Conservation (phyloP, 2,113 vertebrate species). For the Chascanopsetta lugubris region DNA sequence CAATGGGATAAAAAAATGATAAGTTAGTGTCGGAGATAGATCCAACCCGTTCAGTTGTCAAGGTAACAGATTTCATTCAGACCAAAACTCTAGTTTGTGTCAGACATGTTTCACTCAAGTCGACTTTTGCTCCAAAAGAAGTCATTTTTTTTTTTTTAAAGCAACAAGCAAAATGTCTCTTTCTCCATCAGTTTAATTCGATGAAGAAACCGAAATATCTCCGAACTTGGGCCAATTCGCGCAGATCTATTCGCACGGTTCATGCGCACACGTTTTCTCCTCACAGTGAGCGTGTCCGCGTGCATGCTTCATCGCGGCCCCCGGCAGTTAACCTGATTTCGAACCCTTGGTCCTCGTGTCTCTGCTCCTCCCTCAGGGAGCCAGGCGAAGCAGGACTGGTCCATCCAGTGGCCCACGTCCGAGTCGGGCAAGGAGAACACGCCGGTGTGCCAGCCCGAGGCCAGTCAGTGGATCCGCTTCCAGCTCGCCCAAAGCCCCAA, state of each 20-base stretch:
- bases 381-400: constrained; percentile 95
- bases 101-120: too few species aligned
- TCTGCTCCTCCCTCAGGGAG: constrained; percentile 77
- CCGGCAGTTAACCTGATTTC: background rate
- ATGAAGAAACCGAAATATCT: too few species aligned
- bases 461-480: constrained; percentile 87
- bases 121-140: too few species aligned
- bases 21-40: too few species aligned
- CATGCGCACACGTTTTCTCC: background rate
- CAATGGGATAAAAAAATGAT: too few species aligned
- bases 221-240: background rate
- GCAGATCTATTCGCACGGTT: background rate
- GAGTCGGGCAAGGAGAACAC: constrained; percentile 93
- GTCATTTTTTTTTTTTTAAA: too few species aligned
- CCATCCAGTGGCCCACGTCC: constrained; percentile 93
- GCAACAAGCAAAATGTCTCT: too few species aligned
- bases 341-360: background rate
- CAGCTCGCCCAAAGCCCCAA: constrained; percentile 92
- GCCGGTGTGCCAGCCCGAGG: constrained; percentile 82
- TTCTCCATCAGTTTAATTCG: too few species aligned
- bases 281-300: background rate
- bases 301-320: background rate
- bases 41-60: too few species aligned
- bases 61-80: too few species aligned
- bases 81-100: too few species aligned